A percentile compares a stretch with the other conserved stretches of the same genome.
These are phyloP conservation scores for Troides helena DNA, from an alignment of 2,888 invertebrate genomes.

Conservation along the genomic window DNA sequence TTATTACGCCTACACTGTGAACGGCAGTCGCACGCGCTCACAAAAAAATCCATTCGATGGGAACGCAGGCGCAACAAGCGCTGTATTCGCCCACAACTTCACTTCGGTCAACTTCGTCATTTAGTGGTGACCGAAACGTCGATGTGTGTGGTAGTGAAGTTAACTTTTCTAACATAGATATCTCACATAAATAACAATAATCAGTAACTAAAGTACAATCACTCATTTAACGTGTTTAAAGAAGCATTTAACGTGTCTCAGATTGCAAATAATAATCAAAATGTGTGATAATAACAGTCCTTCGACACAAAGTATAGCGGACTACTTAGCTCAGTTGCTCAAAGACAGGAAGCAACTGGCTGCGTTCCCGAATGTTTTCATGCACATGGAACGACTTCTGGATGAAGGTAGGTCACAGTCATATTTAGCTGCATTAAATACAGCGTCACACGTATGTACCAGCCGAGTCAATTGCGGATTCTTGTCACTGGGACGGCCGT, in stretches of 20 bases:
- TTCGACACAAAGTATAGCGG: conserved; percentile 97
- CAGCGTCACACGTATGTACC: conserved; percentile 44
- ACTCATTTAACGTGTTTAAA: conserved; percentile 66
- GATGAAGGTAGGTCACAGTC: conserved; percentile 93
- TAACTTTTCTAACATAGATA: conserved; percentile 77
- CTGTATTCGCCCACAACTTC: conserved; percentile 79
- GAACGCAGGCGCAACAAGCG: conserved; percentile 74
- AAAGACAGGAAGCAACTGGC: conserved; percentile 99
- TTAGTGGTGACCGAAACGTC: conserved; percentile 78
- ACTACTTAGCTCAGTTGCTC: conserved; percentile 99
- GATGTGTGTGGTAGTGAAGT: conserved; percentile 79
- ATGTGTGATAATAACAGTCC: conserved; percentile 82
- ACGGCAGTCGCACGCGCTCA: conserved; percentile 74
- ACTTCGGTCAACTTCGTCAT: conserved; percentile 76
- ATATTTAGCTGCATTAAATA: conserved; percentile 55
- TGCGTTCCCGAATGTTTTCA: conserved; percentile 99
- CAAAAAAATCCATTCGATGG: conserved; percentile 70
- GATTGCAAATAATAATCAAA: conserved; percentile 70
- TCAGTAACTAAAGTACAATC: conserved; percentile 75
- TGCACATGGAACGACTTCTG: conserved; percentile 98
- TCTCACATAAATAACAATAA: conserved; percentile 78
- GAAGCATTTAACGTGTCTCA: conserved; percentile 71
- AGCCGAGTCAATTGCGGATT: conserved; percentile 52
- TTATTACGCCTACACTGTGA: conserved; percentile 74
- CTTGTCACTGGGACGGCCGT: conserved; percentile 70